Base-by-base conservation (phyloP, 1,140 invertebrate species). In the Tetragnatha versicolor region DNA sequence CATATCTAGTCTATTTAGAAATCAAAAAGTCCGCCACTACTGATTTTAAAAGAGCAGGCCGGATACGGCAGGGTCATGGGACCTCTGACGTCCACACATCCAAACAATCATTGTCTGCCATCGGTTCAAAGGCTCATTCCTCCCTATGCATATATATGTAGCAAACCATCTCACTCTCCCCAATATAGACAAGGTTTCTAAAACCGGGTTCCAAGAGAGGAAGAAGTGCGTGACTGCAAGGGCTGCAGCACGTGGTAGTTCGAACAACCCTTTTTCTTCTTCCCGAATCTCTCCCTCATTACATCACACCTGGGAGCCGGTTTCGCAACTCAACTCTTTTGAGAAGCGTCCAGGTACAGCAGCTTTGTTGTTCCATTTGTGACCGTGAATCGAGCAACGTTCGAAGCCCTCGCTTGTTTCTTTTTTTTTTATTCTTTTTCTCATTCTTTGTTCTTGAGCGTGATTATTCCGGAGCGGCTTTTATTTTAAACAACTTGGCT, bases 171-270 rank as follows among this genome's bases (percentile, higher is more conserved):
- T n/a, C n/a, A n/a, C n/a, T n/a, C n/a, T n/a, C n/a, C n/a, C n/a
- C n/a, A n/a, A n/a, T n/a, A n/a, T n/a, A n/a, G n/a, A n/a, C n/a
- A n/a, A n/a, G n/a, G 29, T 20, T 35, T 35, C 14, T 9, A 55
- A 14, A 55, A 3, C 31, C 51, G 31, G 25, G 51, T 55, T 55
- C 51, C 20, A 31, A 31, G 31, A 33, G 5, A 0, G 27, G 14
- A 33, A 20, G 14, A 31, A 17, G 31, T 27, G 27, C 55, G 17
- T 58, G 55, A 58, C 55, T 33, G 35, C 55, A 58, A 10, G n/a
- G n/a, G n/a, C n/a, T n/a, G n/a, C n/a, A n/a, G n/a, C 55, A 58
- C 55, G 31, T 58, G 55, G 35, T 31, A 58, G 55, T 58, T 58
- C 17, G 55, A 58, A 58, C 55, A 58, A 27, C 35, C 1, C 12